Percentiles rank a stretch among this genome's conserved stretches.
Evolutionary conservation across 2,797 vertebrate genomes (phyloP).

Genomic region (Menidia menidia): DNA sequence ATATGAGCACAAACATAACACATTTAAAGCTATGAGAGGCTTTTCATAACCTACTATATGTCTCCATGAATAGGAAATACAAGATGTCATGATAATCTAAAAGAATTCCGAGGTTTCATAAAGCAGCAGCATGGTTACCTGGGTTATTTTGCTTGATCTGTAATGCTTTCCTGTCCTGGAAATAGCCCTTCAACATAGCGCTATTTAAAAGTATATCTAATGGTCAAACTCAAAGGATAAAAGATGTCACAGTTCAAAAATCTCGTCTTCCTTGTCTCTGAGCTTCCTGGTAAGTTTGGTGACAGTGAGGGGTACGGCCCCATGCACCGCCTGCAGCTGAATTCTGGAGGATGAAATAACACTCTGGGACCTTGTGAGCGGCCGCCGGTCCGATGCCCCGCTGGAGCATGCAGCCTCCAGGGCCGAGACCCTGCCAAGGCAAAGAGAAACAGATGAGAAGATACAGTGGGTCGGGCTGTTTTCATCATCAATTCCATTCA

Average conservation of each 20-base stretch:
- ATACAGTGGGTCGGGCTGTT: neutral
- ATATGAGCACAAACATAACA: conserved; percentile 3
- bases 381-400: conserved; percentile 35
- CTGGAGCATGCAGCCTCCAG: conserved; percentile 61
- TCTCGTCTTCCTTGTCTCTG: conserved; percentile 89
- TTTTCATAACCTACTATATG: conserved; percentile 1
- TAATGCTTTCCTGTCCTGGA: neutral
- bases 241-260: conserved; percentile 89
- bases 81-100: conserved; percentile 11
- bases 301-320: conserved; percentile 83
- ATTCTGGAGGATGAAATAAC: conserved; percentile 37
- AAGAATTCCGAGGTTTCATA: conserved; percentile 1
- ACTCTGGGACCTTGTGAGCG: conserved; percentile 58
- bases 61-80: conserved; percentile 21
- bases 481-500: neutral
- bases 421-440: conserved; percentile 65
- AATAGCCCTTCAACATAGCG: neutral
- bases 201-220: conserved; percentile 13
- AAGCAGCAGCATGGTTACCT: conserved; percentile 17
- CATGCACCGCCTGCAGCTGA: conserved; percentile 76
- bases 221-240: conserved; percentile 2
- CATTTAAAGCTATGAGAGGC: neutral
- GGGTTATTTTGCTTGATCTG: conserved; percentile 12
- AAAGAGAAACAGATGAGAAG: neutral
- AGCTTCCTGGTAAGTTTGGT: conserved; percentile 83